Evolutionary conservation across 2,113 vertebrate species (phyloP).

Genomic region (Saimiri boliviensis): DNA sequence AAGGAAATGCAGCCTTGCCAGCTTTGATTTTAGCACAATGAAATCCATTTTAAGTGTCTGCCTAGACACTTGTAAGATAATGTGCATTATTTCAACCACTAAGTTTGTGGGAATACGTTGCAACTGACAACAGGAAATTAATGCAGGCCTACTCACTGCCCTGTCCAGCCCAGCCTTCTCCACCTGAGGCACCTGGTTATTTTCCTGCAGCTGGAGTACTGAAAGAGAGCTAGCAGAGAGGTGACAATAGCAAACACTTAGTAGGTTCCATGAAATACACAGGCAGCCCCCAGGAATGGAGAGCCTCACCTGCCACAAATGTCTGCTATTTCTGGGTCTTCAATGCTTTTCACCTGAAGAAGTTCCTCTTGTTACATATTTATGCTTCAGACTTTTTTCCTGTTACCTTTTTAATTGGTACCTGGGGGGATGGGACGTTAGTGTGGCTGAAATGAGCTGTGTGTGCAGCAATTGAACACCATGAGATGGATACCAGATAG

Average conservation of each 20-base stretch:
- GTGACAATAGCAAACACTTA: fast-evolving
- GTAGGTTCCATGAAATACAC: background rate
- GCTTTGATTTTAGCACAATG: fast-evolving
- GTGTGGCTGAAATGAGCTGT: too few species aligned
- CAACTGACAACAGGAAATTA: fast-evolving
- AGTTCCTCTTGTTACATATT: too few species aligned
- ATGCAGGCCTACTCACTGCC: fast-evolving
- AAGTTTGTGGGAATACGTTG: fast-evolving
- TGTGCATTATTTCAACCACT: fast-evolving
- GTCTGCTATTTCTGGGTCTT: background rate
- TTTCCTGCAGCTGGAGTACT: fast-evolving
- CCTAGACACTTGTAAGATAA: fast-evolving
- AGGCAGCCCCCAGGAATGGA: background rate
- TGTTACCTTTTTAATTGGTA: background rate
- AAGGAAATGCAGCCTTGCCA: fast-evolving
- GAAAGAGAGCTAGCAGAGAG: background rate
- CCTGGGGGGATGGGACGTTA: too few species aligned
- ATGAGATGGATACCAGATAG: too few species aligned
- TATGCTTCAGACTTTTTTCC: background rate
- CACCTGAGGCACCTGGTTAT: background rate
- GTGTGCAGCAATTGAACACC: background rate
- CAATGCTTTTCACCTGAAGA: background rate
- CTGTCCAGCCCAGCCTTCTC: too few species aligned
- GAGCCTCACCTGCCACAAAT: fast-evolving
- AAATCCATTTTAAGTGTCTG: too few species aligned